These are phyloP conservation scores for Macrocentrus cingulum DNA, from an alignment of 1,140 invertebrate genomes.

Conservation along the genomic window DNA sequence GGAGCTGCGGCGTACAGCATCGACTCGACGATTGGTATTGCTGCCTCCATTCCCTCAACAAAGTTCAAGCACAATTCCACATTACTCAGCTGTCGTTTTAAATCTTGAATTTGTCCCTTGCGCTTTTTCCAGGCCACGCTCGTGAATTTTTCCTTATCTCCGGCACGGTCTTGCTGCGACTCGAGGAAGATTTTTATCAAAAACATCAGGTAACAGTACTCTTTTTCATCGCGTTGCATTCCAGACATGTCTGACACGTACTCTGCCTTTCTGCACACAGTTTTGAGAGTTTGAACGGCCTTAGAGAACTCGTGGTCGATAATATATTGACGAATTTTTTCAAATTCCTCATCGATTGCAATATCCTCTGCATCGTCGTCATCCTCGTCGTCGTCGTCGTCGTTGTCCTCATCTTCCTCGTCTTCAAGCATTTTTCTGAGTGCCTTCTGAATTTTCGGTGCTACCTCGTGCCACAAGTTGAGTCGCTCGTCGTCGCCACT, in stretches of 20 bases:
- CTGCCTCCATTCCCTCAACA: constrained; percentile 66
- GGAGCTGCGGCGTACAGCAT: constrained; percentile 74
- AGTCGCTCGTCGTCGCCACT: constrained; percentile 51
- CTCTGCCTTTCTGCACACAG: constrained; percentile 35
- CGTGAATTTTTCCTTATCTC: constrained; percentile 25
- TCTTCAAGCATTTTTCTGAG: constrained; percentile 49
- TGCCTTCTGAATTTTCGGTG: constrained; percentile 50
- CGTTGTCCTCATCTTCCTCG: constrained; percentile 19
- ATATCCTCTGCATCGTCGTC: constrained; percentile 30
- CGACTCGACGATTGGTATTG: constrained; percentile 71
- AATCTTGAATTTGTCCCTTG: constrained; percentile 42
- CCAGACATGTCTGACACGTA: constrained; percentile 37
- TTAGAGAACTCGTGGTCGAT: constrained; percentile 43
- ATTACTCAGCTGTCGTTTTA: constrained; percentile 50
- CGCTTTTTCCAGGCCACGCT: constrained; percentile 33
- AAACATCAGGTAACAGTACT: constrained; percentile 45
- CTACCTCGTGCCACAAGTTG: constrained; percentile 50
- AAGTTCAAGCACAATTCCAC: constrained; percentile 69
- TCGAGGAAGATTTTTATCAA: constrained; percentile 53
- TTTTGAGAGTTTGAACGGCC: constrained; percentile 42
- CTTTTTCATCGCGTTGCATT: constrained; percentile 40
- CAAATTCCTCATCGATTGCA: constrained; percentile 40
- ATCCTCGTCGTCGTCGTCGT: no score
- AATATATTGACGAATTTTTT: constrained; percentile 50
- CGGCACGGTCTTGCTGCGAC: constrained; percentile 31